Conservation (phyloP, 1,140 invertebrate species). For the Papilio aristodemus region DNA sequence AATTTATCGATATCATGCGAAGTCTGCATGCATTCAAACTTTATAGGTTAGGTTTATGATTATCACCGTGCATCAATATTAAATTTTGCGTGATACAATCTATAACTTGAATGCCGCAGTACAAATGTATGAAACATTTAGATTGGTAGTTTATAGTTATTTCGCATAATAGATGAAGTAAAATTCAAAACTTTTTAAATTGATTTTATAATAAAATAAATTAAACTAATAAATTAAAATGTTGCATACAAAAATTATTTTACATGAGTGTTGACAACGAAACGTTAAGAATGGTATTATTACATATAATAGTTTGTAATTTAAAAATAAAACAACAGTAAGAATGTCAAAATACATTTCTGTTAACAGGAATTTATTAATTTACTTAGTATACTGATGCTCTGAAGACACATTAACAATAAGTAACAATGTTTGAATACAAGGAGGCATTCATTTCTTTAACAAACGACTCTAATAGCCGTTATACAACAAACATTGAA, state of each 20-base stretch:
- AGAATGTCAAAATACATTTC: too few species aligned
- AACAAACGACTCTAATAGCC: background rate
- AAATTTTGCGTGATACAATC: slow-evolving; percentile 28
- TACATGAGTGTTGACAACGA: too few species aligned
- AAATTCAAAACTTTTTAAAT: too few species aligned
- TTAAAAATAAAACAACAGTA: too few species aligned
- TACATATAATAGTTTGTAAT: too few species aligned
- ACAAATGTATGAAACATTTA: background rate
- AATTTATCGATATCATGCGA: slow-evolving; percentile 4
- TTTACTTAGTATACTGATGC: too few species aligned
- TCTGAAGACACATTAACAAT: too few species aligned
- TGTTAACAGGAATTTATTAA: too few species aligned
- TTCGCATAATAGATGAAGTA: background rate
- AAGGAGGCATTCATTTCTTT: background rate
- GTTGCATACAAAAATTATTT: too few species aligned
- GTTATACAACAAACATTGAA: background rate
- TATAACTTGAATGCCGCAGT: background rate
- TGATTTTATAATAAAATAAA: too few species aligned
- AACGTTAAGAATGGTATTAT: too few species aligned
- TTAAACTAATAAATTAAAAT: too few species aligned
- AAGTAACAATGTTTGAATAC: background rate
- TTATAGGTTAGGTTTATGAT: slow-evolving; percentile 30
- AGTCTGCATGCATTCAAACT: slow-evolving; percentile 14
- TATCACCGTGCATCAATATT: slow-evolving; percentile 23
- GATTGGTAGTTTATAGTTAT: background rate